Evolutionary conservation across 2,888 invertebrate genomes (phyloP), one percentile per base, ranked within the genome.

Genomic region (Synanthedon tipuliformis): DNA sequence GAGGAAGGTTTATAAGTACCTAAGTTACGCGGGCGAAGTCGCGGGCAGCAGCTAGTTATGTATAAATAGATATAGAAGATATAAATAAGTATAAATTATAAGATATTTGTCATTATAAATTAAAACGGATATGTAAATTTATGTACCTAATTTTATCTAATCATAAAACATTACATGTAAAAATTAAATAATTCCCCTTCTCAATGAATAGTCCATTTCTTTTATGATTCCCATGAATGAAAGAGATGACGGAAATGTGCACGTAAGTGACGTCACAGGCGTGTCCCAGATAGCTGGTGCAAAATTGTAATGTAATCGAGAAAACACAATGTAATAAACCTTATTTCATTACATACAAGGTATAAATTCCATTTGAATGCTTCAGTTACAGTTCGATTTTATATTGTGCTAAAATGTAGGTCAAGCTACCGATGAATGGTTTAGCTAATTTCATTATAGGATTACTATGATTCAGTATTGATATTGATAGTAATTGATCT

Each of bases 371-470:
- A 13, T 13, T 45, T 3, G 13, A 45, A 15, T 45, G 8, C 34
- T 10, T 34, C 34, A 10, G 34, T 34, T 34, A 34, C 34, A 10
- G 45, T 45, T 45, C 13, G 45, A 45, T 45, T 13, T 45, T 45
- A 13, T 45, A 8, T 45, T 13, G 5, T 45, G 45, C 13, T 45
- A n/a, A 60, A 58, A 73, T 66, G 61, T 69, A 64, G 68, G 66
- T 72, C 67, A 61, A 66, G 65, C 67, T 65, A 60, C 59, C 59
- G 57, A 58, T 69, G 66, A 69, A 65, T 62, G 64, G 62, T 61
- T 59, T 60, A 45, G 34, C 34, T 34, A 34, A 34, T 34, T 34
- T 34, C 34, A 34, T 34, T 34, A 34, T 34, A 10, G 34, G 34
- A 34, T 23, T 23, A 23, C 34, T 34, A 34, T 34, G 34, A 34